Conservation (phyloP, 2,797 vertebrate species). For the Chromobotia macracanthus region DNA sequence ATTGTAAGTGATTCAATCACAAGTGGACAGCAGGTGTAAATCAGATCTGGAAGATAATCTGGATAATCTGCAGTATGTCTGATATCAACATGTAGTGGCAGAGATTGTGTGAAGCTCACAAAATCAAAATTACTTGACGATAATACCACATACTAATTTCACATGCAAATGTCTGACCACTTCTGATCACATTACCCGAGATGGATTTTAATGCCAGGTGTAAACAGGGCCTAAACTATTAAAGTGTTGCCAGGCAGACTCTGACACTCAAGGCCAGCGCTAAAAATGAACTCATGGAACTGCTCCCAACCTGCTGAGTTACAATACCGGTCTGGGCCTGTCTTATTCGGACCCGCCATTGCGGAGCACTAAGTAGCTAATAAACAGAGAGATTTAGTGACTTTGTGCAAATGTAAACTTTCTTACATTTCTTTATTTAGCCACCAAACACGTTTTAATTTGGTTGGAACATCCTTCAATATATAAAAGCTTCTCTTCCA, state of each 20-base stretch:
- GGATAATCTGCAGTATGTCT: too few relatives aligned
- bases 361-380: slow-evolving; percentile 8
- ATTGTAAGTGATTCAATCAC: too few relatives aligned
- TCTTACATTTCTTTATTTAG: neutral
- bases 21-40: too few relatives aligned
- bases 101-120: neutral
- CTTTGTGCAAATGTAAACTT: slow-evolving; percentile 3
- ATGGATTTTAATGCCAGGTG: slow-evolving; percentile 29
- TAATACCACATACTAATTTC: neutral
- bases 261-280: slow-evolving; percentile 80
- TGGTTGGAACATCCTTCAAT: neutral
- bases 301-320: slow-evolving; percentile 80
- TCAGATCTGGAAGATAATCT: too few relatives aligned
- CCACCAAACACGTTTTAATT: slow-evolving; percentile 16
- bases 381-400: slow-evolving; percentile 8
- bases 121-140: neutral
- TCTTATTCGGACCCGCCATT: slow-evolving; percentile 38
- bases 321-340: slow-evolving; percentile 80
- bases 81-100: slow-evolving; percentile 48
- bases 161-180: neutral
- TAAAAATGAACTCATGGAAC: slow-evolving; percentile 82
- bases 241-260: slow-evolving; percentile 83
- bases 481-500: too few relatives aligned
- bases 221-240: slow-evolving; percentile 63
- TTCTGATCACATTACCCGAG: slow-evolving; percentile 13